A percentile compares a stretch with the other conserved stretches of the same genome.
These are phyloP conservation scores for Halcyon smyrnensis DNA, from an alignment of 2,797 vertebrate species.

Conservation along the genomic window DNA sequence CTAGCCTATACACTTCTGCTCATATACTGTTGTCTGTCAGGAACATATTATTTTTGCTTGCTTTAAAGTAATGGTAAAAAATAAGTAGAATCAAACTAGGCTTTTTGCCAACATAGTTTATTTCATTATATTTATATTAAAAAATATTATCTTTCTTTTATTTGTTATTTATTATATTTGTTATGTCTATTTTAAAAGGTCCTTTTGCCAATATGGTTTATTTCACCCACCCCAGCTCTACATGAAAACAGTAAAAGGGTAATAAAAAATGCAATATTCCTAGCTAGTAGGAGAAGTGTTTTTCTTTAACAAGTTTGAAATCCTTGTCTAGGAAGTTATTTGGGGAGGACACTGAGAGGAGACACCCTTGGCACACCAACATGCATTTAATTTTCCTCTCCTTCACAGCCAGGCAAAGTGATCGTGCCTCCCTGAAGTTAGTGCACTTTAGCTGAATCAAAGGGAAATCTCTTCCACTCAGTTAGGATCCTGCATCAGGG, in stretches of 20 bases:
- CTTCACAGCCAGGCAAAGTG: background rate
- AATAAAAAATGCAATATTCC: background rate
- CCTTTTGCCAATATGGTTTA: background rate
- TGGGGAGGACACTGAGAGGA: background rate
- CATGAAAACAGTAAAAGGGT: background rate
- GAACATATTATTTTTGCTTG: background rate
- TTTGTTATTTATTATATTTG: background rate
- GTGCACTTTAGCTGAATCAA: background rate
- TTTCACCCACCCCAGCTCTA: background rate
- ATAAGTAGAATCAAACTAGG: background rate
- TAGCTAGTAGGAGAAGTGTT: background rate
- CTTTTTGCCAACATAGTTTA: background rate
- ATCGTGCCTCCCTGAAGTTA: fast-evolving
- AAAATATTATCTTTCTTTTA: no score
- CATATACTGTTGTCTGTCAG: background rate
- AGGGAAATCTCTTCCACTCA: background rate
- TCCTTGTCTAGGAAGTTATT: background rate
- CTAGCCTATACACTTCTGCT: background rate
- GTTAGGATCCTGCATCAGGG: background rate
- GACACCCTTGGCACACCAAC: background rate
- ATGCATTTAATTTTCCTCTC: background rate
- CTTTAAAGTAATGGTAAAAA: background rate
- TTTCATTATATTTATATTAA: background rate
- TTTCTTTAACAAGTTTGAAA: background rate
- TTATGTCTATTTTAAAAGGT: background rate